These are phyloP conservation scores for Ciconia nigra DNA, from an alignment of 2,797 vertebrate genomes.

Conservation along the genomic window DNA sequence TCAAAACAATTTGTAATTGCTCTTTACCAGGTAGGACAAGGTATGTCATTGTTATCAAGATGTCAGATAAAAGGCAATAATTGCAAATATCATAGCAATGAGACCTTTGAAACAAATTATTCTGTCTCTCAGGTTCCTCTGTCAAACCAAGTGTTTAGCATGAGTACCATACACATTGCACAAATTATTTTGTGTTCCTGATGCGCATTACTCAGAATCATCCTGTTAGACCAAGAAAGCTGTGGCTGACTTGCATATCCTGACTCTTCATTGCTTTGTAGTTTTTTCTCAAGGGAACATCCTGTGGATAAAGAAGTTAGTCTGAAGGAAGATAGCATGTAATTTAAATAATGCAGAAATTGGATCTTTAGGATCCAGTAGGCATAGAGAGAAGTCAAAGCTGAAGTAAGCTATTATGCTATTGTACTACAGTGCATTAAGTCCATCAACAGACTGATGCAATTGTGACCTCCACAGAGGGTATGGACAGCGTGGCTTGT, in stretches of 20 bases:
- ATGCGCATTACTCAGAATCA: not conserved
- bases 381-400: not conserved
- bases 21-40: not conserved
- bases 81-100: not conserved
- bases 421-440: not conserved
- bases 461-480: not conserved
- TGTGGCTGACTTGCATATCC: not conserved
- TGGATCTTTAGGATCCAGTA: not conserved
- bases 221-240: not conserved
- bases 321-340: not conserved
- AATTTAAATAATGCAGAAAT: not conserved
- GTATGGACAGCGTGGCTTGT: not conserved
- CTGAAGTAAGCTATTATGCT: not conserved
- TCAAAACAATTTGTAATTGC: not conserved
- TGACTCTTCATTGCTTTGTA: not conserved
- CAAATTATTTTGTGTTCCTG: not conserved
- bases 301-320: not conserved
- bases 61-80: not conserved
- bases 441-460: not conserved
- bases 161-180: not conserved
- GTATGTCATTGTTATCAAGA: not conserved
- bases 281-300: not conserved
- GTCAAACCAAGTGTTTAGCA: not conserved
- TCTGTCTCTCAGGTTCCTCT: not conserved
- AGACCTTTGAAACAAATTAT: not conserved